Base-by-base conservation (phyloP, 2,797 vertebrate species). In the Fundulus diaphanus region DNA sequence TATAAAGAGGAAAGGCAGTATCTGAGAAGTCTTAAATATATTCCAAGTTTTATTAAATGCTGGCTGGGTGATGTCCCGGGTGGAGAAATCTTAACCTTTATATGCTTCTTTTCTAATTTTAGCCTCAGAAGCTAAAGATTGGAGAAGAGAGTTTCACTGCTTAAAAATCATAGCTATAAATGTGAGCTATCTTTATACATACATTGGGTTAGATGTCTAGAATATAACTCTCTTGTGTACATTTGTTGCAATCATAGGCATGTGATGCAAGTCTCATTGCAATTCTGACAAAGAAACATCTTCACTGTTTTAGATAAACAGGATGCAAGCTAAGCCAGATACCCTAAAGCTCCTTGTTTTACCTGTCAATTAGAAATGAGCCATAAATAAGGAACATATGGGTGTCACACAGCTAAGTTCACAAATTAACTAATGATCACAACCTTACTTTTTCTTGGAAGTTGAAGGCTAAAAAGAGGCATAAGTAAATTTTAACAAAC, bases 101-200 rank as follows among this genome's bases (percentile, higher is more conserved):
- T 67, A 77, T 74, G 7, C 54, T 33, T 81, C 63, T 22, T 24
- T 70, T 85, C 74, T 83, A 63, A 82, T 85, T 82, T 82, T 61
- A 77, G 81, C 44, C 49, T n/a, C 31, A 72, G 73, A 73, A 67
- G 67, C n/a, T 0, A 42, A 77, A 48, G 68, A 70, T 27, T 22
- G 9, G 61, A 76, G 0, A 37, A 13, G 22, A 33, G 8, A 1
- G 24, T 35, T 13, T 59, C 18, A 35, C 40, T 77, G 61, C 76
- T n/a, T 40, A 61, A 73, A 52, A 83, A 80, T 75, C 66, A 77
- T 72, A 56, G 8, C 74, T 20, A 46, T 15, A 22, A 59, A 35
- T 57, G 16, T 31, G 29, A 31, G 42, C 15, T 75, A 46, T 51
- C 52, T 70, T 56, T 52, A 49, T 44, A 68, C 42, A 73, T 42